Evolutionary conservation across 2,888 invertebrate genomes (phyloP).

Genomic region (Strigamia crassipes): DNA sequence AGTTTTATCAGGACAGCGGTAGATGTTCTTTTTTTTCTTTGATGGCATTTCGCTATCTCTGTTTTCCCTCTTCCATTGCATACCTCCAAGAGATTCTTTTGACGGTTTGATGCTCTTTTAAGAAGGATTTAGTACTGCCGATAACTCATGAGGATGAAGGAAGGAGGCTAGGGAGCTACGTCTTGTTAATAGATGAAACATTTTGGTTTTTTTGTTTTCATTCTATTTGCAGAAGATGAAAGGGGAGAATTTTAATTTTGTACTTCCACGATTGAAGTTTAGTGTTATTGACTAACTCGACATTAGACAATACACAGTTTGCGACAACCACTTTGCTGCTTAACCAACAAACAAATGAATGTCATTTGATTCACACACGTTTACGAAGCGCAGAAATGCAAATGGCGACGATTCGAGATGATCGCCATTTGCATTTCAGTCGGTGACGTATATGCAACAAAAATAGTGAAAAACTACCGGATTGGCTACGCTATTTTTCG

Average conservation of each 20-base stretch:
- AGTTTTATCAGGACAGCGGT: constrained; percentile 13
- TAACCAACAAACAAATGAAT: no score
- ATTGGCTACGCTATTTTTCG: no score
- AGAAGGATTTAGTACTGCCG: constrained; percentile 17
- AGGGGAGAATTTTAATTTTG: background rate
- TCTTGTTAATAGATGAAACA: background rate
- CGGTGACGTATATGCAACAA: no score
- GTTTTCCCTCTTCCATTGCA: background rate
- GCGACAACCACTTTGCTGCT: no score
- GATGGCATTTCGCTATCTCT: background rate
- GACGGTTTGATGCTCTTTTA: constrained; percentile 29
- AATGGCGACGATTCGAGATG: no score
- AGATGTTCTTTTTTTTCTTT: background rate
- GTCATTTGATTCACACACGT: no score
- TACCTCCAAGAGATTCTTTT: background rate
- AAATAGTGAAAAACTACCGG: no score
- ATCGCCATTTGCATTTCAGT: no score
- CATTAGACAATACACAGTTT: no score
- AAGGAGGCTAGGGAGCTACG: background rate
- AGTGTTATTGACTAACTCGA: no score
- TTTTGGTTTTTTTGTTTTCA: background rate
- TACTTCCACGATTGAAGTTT: background rate
- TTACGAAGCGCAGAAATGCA: no score
- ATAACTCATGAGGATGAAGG: background rate
- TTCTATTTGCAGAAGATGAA: background rate